Base-by-base conservation (phyloP, 37 sponge, comb jelly and placozoan genomes). In the Dysidea cf. avara region DNA sequence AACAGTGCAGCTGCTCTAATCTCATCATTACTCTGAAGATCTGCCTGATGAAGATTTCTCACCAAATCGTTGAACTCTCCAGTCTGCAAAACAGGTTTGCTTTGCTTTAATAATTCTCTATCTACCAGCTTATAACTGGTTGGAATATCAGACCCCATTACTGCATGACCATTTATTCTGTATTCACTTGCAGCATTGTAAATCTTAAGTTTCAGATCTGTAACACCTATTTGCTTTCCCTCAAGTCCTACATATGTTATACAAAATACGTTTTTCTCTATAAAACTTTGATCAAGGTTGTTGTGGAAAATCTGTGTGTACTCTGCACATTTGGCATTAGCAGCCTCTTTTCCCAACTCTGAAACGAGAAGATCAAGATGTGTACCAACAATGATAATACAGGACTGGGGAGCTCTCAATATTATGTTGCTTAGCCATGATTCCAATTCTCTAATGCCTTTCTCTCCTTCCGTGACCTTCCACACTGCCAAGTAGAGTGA, bases 391-490 rank as follows among this genome's bases (percentile, higher is more conserved):
- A 96, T 92, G 60, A 96, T 76, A 32, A 92, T 81, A 25, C 77
- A 71, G 32, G 93, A 92, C 13, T 76, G 53, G 7, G 89, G 86
- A 14, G 96, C 96, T 68, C 90, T 33, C 18, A 86, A 68, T 26
- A 84, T 83, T 22, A 96, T 92, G 74, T 92, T 96, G 59, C 89
- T 89, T 18, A 96, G 83, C 96, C 96, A 95, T 13, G 84, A 78
- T 54, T 81, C 80, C 68, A 95, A 65, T 56, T 95, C 96, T 26
- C 74, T 60, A 9, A 91, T 61, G 12, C 94, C 94, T 48, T 71
- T 56, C 2, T 82, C 71, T 2, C 90, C 94, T 48, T 88, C 71
- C 40, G 63, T 88, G 49, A 93, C 52, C 40, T 86, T 87, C 69
- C 81, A 96, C 54, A 96, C 77, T 1, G 92, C 78, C 35, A 96